A percentile compares a stretch with the other conserved stretches of the same genome.
Evolutionary conservation across 2,113 vertebrate genomes (phyloP).

Genomic region (Anoura caudifer): DNA sequence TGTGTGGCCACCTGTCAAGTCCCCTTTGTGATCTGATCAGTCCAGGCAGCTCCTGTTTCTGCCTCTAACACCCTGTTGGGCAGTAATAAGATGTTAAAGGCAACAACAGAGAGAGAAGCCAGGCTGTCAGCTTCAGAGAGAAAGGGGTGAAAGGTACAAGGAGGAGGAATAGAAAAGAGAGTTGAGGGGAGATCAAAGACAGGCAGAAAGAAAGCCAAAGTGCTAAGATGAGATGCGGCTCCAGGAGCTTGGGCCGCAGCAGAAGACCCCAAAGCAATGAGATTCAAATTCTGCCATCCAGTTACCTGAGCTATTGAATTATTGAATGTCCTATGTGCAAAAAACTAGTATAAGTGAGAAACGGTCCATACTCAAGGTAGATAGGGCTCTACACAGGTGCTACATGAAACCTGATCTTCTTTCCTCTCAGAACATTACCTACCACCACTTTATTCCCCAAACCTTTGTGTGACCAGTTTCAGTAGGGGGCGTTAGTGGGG

Average conservation of each 20-base stretch:
- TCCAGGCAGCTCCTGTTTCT: conserved; percentile 66
- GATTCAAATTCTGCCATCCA: conserved; percentile 15
- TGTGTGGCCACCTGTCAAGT: conserved; percentile 64
- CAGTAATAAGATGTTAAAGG: conserved; percentile 76
- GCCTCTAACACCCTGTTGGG: conserved; percentile 68
- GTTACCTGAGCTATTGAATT: conserved; percentile 63
- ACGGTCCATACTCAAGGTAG: neutral
- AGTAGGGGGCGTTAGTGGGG: conserved; percentile 75
- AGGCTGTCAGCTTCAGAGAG: conserved; percentile 65
- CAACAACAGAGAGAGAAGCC: conserved; percentile 64
- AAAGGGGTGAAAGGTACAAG: conserved; percentile 51
- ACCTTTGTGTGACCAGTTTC: conserved; percentile 81
- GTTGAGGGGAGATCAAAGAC: conserved; percentile 68
- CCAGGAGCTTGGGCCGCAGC: neutral
- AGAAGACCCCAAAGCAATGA: conserved; percentile 19
- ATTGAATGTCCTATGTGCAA: conserved; percentile 42
- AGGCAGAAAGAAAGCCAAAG: conserved; percentile 51
- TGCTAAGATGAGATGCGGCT: neutral
- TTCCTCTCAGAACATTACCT: conserved; percentile 43
- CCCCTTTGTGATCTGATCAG: conserved; percentile 70
- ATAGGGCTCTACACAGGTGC: conserved; percentile 23
- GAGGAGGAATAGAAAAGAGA: conserved; percentile 49
- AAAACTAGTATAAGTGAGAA: conserved; percentile 56
- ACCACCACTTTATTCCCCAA: conserved; percentile 68
- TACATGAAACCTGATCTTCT: conserved; percentile 65